Percentiles rank a stretch among this genome's conserved stretches.
Conservation (phyloP, 2,888 invertebrate genomes). For the Eurytoma adleriae region DNA sequence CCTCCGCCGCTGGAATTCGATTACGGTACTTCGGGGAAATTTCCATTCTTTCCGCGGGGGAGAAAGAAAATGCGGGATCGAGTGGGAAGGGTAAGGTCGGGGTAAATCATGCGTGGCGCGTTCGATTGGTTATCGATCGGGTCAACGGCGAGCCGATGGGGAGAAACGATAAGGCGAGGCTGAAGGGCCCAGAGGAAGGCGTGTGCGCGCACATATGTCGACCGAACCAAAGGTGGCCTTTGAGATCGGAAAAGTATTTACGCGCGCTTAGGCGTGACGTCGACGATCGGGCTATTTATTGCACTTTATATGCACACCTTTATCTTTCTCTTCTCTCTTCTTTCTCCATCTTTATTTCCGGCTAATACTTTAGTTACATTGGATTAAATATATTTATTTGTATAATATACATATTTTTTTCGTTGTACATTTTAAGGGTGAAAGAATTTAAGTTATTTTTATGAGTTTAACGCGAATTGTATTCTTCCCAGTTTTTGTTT, state of each 20-base stretch:
- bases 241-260: slow-evolving; percentile 46
- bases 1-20: slow-evolving; percentile 24
- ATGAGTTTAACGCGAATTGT: too few species aligned
- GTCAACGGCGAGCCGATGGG: slow-evolving; percentile 22
- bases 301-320: slow-evolving; percentile 62
- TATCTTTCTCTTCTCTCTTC: slow-evolving; percentile 34
- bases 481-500: background rate
- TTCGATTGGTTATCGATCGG: slow-evolving; percentile 48
- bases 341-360: background rate
- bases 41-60: slow-evolving; percentile 7
- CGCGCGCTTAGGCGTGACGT: slow-evolving; percentile 25
- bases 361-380: too few species aligned
- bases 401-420: too few species aligned
- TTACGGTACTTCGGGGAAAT: slow-evolving; percentile 13
- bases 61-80: background rate
- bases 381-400: too few species aligned
- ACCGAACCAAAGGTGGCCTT: slow-evolving; percentile 57
- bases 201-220: slow-evolving; percentile 56
- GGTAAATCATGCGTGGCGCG: slow-evolving; percentile 41
- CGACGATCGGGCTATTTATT: slow-evolving; percentile 56
- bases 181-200: slow-evolving; percentile 9
- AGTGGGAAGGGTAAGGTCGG: slow-evolving; percentile 5
- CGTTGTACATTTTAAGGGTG: too few species aligned
- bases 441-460: too few species aligned
- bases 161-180: slow-evolving; percentile 27